A percentile compares a stretch with the other conserved stretches of the same genome.
Conservation (phyloP, 2,797 vertebrate genomes). For the Hypotaenidia okinawae region DNA sequence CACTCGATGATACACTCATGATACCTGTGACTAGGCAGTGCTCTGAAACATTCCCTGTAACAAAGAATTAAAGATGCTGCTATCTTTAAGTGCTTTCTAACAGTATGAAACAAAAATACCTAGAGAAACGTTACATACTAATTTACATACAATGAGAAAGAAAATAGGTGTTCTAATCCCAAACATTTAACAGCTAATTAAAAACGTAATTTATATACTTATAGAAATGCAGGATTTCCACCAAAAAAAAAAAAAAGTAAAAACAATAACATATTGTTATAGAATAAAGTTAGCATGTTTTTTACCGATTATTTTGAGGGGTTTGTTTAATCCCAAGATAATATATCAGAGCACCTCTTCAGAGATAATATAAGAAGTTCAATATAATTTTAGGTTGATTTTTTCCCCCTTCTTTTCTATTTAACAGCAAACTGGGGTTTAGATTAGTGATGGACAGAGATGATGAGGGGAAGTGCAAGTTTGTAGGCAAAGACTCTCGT, state of each 20-base stretch:
- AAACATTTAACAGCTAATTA: neutral
- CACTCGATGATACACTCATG: neutral
- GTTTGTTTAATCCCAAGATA: neutral
- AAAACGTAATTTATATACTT: neutral
- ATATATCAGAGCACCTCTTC: neutral
- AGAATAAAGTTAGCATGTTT: neutral
- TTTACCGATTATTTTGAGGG: neutral
- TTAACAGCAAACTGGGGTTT: neutral
- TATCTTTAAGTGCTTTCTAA: neutral
- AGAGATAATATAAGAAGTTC: neutral
- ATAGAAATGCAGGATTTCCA: neutral
- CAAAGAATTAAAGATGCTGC: neutral
- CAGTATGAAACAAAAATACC: neutral
- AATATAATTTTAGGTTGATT: neutral
- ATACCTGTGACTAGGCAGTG: neutral
- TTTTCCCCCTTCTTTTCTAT: neutral
- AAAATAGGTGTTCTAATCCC: neutral
- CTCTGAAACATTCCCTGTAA: neutral
- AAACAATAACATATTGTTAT: neutral
- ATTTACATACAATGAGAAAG: neutral
- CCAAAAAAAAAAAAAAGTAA: neutral
- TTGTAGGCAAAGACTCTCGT: neutral
- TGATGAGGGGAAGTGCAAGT: neutral
- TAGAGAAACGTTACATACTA: neutral
- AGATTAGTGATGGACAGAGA: neutral